Base-by-base conservation (phyloP, 2,113 vertebrate species). In the Cyanoderma ruficeps region DNA sequence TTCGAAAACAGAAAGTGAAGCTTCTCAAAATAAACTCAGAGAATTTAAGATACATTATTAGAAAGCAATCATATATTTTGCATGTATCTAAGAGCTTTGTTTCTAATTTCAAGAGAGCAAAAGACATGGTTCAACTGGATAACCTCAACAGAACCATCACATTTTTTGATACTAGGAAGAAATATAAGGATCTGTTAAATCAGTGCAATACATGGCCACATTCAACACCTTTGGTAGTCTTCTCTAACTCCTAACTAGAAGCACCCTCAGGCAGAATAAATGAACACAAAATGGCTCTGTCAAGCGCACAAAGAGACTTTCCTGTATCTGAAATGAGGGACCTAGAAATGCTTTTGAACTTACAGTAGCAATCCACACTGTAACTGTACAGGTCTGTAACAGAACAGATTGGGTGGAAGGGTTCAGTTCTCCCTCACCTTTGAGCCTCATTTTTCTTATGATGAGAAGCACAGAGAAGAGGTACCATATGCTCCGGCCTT, bases 371-470 rank as follows among this genome's bases (percentile, higher is more conserved):
- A 70, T 21, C 7, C 31, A 44, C 22, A 20, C 19, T 3, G 0
- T 33, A 52, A 57, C 18, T 17, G 11, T 3, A 0, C 23, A 24
- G 41, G 7, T 56, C 37, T 49, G 27, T 9, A 65, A 47, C 7
- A 89, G 14, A 83, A 46, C 11, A 71, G 46, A 44, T 0, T 9
- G 9, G 13, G 11, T 4, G 4, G 9, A 27, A 11, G 5, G 0
- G 6, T 30, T 65, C 41, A 47, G 4, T 23, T 28, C 18, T 83
- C 72, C 35, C 31, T 74, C n/a, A 17, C 4, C 11, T 68, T 28
- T 46, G 3, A 89, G 35, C 49, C 13, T 76, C 1, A 0, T 44
- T 79, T 37, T 55, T 28, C 35, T n/a, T 41, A 30, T 2, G 4
- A 46, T 2, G 1, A 55, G 52, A 63, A 87, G 53, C 20, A 80